phyloP scores from a whole-genome alignment of 92 coral and sea anemone species.

The Isaurus tuberculatus region DNA sequence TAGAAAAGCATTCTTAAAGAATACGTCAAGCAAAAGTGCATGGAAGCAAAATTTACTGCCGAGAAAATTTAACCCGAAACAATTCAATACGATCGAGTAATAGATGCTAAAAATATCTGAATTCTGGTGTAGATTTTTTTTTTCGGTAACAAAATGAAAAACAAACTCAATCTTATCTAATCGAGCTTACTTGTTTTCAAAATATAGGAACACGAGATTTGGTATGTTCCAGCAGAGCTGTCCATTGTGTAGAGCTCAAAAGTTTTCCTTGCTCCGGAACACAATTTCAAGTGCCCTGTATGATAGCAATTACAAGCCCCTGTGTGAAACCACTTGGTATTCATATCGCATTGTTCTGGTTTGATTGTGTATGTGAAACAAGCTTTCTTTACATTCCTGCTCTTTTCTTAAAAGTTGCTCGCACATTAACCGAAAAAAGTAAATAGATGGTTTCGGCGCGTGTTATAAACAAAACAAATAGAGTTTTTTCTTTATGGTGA shows the following conservation, averaged over 20 bases:
- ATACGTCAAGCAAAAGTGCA: neutral
- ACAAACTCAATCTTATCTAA: neutral
- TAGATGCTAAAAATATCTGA: neutral
- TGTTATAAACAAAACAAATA: conserved; percentile 11
- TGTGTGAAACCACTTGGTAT: conserved; percentile 10
- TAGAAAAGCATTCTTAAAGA: neutral
- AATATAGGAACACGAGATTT: neutral
- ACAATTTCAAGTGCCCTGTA: conserved; percentile 29
- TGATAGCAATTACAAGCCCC: conserved; percentile 35
- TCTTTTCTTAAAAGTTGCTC: conserved; percentile 48
- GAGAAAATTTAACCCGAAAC: neutral
- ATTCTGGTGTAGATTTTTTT: neutral
- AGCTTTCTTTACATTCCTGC: conserved; percentile 35
- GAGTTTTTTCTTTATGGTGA: neutral
- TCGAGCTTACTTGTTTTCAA: conserved; percentile 12
- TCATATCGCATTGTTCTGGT: conserved; percentile 36
- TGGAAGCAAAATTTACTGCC: neutral
- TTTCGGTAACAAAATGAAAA: neutral
- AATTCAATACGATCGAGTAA: neutral
- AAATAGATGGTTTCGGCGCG: conserved; percentile 36
- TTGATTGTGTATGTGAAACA: conserved; percentile 9
- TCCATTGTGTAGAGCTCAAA: neutral
- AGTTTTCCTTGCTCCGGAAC: neutral
- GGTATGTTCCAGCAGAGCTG: conserved; percentile 15
- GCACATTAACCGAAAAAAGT: conserved; percentile 37